Evolutionary conservation across 1,140 invertebrate species (phyloP).

Genomic region (Thaumatotibia leucotreta): DNA sequence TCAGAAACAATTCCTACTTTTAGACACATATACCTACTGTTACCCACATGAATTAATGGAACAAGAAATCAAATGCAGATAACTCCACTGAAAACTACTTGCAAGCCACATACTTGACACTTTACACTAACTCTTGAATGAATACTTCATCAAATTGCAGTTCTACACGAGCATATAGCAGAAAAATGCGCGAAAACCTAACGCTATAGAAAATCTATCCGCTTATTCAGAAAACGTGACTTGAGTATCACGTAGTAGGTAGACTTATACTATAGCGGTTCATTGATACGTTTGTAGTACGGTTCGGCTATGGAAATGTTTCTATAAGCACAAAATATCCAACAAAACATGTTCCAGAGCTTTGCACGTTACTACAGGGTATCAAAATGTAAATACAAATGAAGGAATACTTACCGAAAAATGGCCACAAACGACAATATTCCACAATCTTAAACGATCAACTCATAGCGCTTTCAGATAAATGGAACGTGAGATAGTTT

Average conservation of each 20-base stretch:
- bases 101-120: not conserved
- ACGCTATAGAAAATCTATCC: slow-evolving; percentile 7
- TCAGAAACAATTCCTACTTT: too few relatives aligned
- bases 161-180: not conserved
- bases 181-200: slow-evolving; percentile 10
- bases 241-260: slow-evolving; percentile 1
- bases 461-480: slow-evolving; percentile 42
- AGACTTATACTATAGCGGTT: not conserved
- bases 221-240: slow-evolving; percentile 5
- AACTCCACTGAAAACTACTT: not conserved
- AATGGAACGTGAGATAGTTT: slow-evolving; percentile 69
- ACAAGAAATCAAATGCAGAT: not conserved
- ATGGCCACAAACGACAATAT: slow-evolving; percentile 64
- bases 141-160: not conserved
- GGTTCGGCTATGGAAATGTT: not conserved
- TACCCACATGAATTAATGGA: not conserved
- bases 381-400: slow-evolving; percentile 60
- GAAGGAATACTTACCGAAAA: slow-evolving; percentile 58
- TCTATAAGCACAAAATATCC: not conserved
- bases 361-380: slow-evolving; percentile 16
- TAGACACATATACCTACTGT: too few relatives aligned
- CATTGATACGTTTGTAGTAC: slow-evolving; percentile 1
- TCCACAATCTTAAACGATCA: slow-evolving; percentile 41
- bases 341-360: not conserved
- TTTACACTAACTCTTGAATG: not conserved